Evolutionary conservation across 1,140 invertebrate species (phyloP), one percentile per base, ranked within the genome.

Genomic region (Sarcophaga peregrina): DNA sequence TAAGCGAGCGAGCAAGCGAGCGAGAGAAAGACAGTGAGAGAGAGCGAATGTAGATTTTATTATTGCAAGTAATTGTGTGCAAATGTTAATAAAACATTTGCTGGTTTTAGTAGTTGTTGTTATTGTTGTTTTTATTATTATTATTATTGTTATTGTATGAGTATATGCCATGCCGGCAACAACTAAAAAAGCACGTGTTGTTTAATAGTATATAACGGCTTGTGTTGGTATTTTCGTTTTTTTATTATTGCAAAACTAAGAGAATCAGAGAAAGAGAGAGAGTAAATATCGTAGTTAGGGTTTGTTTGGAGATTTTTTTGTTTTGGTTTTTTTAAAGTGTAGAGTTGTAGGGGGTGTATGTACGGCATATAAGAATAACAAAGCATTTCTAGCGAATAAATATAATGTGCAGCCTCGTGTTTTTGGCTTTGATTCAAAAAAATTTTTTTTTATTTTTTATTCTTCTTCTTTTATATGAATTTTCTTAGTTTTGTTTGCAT

Each of bases 131-230:
- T 1, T 37, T 37, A 4, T 37, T 37, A 2, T 37, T 37, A 37
- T 37, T 37, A 37, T 37, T 37, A 37, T 37, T 37, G 25, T 37
- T 20, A 68, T n/a, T 68, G 20, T 20, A 20, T 68, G 13, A 17
- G 8, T 75, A 75, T 78, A 78, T 78, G 50, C 75, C 75, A 78
- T 78, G 50, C 75, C 75, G 75, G 75, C 75, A 78, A 78, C 75
- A 78, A 78, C 75, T 78, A 78, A 78, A 78, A 68, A 78, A 78
- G 75, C 75, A 78, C 75, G 75, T 78, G 75, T 47, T 78, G 8
- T 17, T 52, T 10, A n/a, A 20, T 3, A 17, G 15, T 25, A 37
- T 37, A 37, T 37, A 37, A 37, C 25, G 25, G 25, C 25, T 37
- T 37, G 25, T 4, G 4, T 37, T 37, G 25, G 4, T 37, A 37